Conservation (phyloP, 2,888 invertebrate species). For the Ophion costatus region DNA sequence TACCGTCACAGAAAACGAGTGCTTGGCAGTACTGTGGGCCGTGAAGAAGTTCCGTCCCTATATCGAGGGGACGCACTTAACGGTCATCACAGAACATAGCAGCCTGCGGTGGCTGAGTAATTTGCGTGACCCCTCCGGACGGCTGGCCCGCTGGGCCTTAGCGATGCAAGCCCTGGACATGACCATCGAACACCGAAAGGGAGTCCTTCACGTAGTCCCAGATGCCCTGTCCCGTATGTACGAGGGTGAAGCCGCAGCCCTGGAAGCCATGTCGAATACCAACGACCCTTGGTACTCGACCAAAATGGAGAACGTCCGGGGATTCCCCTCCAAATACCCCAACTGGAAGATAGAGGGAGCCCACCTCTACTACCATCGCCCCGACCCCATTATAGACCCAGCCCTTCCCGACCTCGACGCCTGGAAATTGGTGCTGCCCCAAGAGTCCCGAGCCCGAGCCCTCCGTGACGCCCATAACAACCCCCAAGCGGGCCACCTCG, state of each 20-base stretch:
- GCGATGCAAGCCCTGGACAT: neutral
- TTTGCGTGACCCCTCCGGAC: too few relatives aligned
- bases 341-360: constrained; percentile 46
- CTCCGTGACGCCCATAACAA: too few relatives aligned
- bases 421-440: too few relatives aligned
- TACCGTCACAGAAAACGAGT: neutral
- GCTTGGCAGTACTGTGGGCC: too few relatives aligned
- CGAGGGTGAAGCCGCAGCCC: too few relatives aligned
- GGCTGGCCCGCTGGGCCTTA: too few relatives aligned
- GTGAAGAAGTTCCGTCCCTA: too few relatives aligned
- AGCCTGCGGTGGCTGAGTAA: too few relatives aligned
- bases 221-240: neutral
- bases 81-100: too few relatives aligned
- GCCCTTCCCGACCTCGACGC: neutral
- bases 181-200: neutral
- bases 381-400: constrained; percentile 18
- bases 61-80: too few relatives aligned
- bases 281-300: constrained; percentile 35
- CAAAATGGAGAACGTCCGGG: constrained; percentile 2
- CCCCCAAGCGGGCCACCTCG: too few relatives aligned
- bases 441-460: too few relatives aligned
- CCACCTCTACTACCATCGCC: neutral
- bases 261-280: neutral
- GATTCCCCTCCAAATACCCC: constrained; percentile 31
- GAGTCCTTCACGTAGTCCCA: neutral